These are phyloP conservation scores for Artibeus lituratus DNA, from an alignment of 2,797 vertebrate genomes.

Conservation along the genomic window DNA sequence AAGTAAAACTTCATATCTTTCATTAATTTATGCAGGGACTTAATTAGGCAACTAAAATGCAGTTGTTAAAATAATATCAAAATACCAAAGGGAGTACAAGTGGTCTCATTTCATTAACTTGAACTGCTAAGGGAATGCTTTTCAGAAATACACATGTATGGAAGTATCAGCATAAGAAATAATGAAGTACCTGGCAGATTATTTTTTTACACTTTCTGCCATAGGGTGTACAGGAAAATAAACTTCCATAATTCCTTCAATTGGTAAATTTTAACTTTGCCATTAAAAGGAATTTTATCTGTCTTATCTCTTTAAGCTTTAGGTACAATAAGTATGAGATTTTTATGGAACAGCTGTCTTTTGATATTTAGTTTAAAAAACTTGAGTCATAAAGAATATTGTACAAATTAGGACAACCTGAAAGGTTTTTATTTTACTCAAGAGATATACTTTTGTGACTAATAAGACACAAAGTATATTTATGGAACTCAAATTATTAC, in stretches of 20 bases:
- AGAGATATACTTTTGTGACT: background rate
- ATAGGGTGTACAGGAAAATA: background rate
- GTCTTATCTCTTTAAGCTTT: background rate
- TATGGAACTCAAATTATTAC: background rate
- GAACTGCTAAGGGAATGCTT: background rate
- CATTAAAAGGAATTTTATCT: background rate
- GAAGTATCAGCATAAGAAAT: background rate
- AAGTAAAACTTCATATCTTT: constrained; percentile 22
- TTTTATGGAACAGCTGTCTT: background rate
- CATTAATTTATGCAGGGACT: constrained; percentile 52
- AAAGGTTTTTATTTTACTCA: background rate
- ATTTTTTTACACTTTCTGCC: constrained; percentile 1
- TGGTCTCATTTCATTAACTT: constrained; percentile 12
- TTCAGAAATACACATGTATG: constrained; percentile 40
- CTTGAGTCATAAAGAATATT: background rate
- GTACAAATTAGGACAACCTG: background rate
- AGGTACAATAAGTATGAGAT: background rate
- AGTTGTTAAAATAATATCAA: constrained; percentile 47
- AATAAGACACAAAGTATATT: background rate
- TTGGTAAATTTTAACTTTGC: background rate
- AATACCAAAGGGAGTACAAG: constrained; percentile 14
- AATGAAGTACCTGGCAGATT: background rate
- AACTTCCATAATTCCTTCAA: background rate
- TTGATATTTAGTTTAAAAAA: background rate
- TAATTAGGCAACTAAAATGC: constrained; percentile 49